These are phyloP conservation scores for Sinonovacula constricta DNA, from an alignment of 1,140 invertebrate genomes.

Conservation along the genomic window DNA sequence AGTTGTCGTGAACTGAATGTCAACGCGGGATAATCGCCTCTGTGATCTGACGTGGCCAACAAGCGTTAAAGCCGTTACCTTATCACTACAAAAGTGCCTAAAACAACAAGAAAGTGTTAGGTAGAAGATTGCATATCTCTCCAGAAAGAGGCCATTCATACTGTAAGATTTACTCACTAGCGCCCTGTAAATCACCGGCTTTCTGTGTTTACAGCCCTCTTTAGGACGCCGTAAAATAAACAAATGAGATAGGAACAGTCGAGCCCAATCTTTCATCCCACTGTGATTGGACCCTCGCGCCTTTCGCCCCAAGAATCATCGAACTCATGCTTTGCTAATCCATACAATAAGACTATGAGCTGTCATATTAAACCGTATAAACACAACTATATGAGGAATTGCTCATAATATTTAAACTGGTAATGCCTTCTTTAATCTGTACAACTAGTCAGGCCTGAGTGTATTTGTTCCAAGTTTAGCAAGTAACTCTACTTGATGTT, in stretches of 20 bases:
- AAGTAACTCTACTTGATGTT: constrained; percentile 17
- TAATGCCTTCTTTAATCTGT: constrained; percentile 7
- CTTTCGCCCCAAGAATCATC: constrained; percentile 3
- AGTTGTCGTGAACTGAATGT: too few species aligned
- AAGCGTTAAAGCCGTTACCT: too few species aligned
- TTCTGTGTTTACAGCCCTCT: constrained; percentile 15
- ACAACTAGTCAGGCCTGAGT: too few species aligned
- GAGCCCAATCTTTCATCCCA: constrained; percentile 13
- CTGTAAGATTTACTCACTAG: constrained; percentile 26
- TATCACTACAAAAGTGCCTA: not conserved
- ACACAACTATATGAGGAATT: constrained; percentile 45
- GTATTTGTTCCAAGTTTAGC: too few species aligned
- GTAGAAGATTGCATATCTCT: constrained; percentile 23
- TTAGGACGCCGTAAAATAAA: constrained; percentile 43
- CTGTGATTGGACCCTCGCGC: not conserved
- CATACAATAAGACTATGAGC: constrained; percentile 40
- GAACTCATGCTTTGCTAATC: constrained; percentile 30
- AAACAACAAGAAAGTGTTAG: constrained; percentile 23
- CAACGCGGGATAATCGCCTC: too few species aligned
- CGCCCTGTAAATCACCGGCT: constrained; percentile 38
- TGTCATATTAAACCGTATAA: constrained; percentile 50
- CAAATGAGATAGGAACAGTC: constrained; percentile 36
- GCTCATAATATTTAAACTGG: constrained; percentile 43
- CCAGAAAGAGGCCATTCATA: constrained; percentile 1
- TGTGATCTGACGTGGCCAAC: too few species aligned